Conservation (phyloP, 2,797 vertebrate species). For the Artibeus lituratus region DNA sequence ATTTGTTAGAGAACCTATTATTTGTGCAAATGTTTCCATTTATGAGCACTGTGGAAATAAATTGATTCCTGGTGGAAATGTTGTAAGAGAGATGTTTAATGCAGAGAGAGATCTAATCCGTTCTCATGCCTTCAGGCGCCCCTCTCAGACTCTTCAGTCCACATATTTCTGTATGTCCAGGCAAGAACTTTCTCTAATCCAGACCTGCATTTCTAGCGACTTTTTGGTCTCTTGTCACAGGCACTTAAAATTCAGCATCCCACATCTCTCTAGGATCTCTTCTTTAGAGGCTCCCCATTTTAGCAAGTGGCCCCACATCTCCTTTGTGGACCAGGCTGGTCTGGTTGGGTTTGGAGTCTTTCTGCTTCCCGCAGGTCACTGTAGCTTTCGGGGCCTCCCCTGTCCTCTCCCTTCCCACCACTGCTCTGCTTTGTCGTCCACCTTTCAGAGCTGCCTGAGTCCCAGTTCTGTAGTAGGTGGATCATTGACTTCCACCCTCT, state of each 20-base stretch:
- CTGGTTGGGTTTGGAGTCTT: neutral
- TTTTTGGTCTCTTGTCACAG: neutral
- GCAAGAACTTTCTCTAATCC: neutral
- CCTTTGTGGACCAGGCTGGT: neutral
- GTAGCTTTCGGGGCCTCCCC: neutral
- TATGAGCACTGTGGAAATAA: neutral
- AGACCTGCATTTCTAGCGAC: neutral
- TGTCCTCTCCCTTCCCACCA: neutral
- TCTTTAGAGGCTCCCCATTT: neutral
- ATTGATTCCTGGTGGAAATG: neutral
- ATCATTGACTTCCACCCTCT: neutral
- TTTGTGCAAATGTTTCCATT: slow-evolving; percentile 45
- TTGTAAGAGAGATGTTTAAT: neutral
- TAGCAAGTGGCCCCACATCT: neutral
- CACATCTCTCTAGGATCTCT: neutral
- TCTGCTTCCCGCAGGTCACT: neutral
- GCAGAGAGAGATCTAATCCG: neutral
- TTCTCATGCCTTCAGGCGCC: neutral
- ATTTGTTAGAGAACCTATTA: slow-evolving; percentile 23
- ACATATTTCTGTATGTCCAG: neutral
- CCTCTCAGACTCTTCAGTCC: neutral
- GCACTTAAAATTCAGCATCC: neutral
- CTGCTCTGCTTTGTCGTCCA: neutral
- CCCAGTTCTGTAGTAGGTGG: neutral
- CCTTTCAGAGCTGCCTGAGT: neutral